Evolutionary conservation across 2,113 vertebrate genomes (phyloP).

Genomic region (Cairina moschata): DNA sequence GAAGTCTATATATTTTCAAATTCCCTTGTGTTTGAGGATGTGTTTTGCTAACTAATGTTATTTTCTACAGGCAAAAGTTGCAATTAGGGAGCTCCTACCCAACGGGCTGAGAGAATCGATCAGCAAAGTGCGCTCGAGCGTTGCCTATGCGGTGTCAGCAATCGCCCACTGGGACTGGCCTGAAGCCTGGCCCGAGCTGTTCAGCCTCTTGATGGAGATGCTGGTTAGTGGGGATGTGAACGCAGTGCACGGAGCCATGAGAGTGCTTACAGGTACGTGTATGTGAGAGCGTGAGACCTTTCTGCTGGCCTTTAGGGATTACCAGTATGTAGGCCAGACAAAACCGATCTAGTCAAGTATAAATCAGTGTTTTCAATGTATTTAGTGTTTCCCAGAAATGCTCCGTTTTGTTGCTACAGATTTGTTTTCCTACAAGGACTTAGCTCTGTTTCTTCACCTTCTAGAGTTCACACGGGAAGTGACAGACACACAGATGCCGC

Average conservation of each 20-base stretch:
- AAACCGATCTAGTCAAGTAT: not conserved
- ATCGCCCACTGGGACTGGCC: slow-evolving; percentile 99
- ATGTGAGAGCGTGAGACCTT: rapidly evolving
- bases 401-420: not conserved
- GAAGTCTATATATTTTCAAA: too few relatives aligned
- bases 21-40: not conserved
- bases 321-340: not conserved
- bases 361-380: not conserved
- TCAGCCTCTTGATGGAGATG: slow-evolving; percentile 97
- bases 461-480: slow-evolving; percentile 97
- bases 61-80: slow-evolving; percentile 87
- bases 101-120: slow-evolving; percentile 92
- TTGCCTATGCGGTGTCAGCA: slow-evolving; percentile 96
- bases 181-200: slow-evolving; percentile 97
- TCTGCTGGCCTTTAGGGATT: not conserved
- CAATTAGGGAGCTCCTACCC: slow-evolving; percentile 93
- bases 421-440: not conserved
- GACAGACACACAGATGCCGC: slow-evolving; percentile 97
- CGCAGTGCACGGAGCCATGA: slow-evolving; percentile 97
- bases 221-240: slow-evolving; percentile 94
- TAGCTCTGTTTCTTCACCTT: not conserved
- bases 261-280: slow-evolving; percentile 92
- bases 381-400: not conserved
- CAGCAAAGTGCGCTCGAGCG: slow-evolving; percentile 97
- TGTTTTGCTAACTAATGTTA: not conserved